Evolutionary conservation across 2,797 vertebrate genomes (phyloP), one percentile per base, ranked within the genome.

Genomic region (Selene dorsalis): DNA sequence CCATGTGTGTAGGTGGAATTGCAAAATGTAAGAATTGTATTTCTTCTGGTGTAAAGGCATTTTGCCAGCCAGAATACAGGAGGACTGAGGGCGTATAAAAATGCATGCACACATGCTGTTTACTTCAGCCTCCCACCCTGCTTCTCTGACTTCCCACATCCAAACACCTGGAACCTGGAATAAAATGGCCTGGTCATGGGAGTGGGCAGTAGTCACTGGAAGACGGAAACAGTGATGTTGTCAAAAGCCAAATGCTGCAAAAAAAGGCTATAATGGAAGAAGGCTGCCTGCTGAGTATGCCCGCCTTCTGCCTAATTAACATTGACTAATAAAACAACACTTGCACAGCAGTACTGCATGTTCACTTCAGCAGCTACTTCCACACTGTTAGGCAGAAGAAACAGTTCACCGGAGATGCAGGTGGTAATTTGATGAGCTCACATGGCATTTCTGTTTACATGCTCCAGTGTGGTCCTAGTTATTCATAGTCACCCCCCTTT

Each of bases 21-120:
- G 82, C 72, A 73, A 85, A 91, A 87, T 24, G 6, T 68, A 86
- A 65, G 52, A 86, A 88, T 66, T 72, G 68, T 72, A 64, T 83
- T 78, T 73, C 41, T 78, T 75, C 64, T 80, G 14, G 59, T 78
- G 32, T 63, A 69, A 87, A 89, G 84, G 86, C 80, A 75, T 72
- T 48, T 82, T 91, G 90, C 90, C 90, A 91, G 68, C 41, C 12
- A 67, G 60, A 80, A 82, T 84, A 76, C 73, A 77, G 75, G 66
- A 84, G 77, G 76, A 79, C 82, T 85, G 80, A 85, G 83, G 85
- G 86, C 69, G 47, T 69, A 90, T 91, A 73, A 87, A 92, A 91
- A 92, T 87, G 80, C 79, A 88, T 84, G 83, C 85, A 91, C 92
- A 93, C 93, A 93, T 93, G 92, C 91, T 94, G 93, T 92, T 94